These are phyloP conservation scores for Phoebastria nigripes DNA, from an alignment of 2,797 vertebrate species.

Conservation along the genomic window DNA sequence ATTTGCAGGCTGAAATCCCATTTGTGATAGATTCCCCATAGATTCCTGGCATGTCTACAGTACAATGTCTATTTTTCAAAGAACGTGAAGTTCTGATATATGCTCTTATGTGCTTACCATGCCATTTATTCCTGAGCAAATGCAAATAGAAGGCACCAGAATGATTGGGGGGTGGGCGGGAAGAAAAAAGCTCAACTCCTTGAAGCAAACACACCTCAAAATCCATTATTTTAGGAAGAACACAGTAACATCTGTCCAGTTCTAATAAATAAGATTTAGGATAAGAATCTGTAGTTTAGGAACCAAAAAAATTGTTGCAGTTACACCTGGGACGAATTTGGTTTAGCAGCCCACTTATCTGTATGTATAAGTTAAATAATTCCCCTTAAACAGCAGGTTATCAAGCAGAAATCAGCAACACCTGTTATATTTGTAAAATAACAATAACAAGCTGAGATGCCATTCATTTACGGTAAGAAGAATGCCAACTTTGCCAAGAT, in stretches of 20 bases:
- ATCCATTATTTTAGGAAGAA: not conserved
- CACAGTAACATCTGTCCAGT: not conserved
- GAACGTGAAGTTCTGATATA: not conserved
- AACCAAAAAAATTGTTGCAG: not conserved
- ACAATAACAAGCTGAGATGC: slow-evolving; percentile 51
- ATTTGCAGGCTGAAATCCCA: slow-evolving; percentile 1
- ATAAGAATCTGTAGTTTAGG: not conserved
- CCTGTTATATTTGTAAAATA: slow-evolving; percentile 44
- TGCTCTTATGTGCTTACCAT: not conserved
- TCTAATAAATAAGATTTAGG: not conserved
- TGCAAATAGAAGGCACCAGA: not conserved
- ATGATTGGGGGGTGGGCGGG: not conserved
- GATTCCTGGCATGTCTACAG: not conserved
- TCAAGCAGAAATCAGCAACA: slow-evolving; percentile 56
- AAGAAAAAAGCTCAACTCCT: not conserved
- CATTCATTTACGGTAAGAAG: slow-evolving; percentile 39
- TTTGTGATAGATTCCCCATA: not conserved
- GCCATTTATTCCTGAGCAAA: not conserved
- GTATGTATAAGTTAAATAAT: slow-evolving; percentile 10
- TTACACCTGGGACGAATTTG: slow-evolving; percentile 47
- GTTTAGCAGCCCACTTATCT: slow-evolving; percentile 41
- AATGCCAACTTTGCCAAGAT: slow-evolving; percentile 45
- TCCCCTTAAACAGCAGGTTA: slow-evolving; percentile 45
- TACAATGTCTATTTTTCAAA: not conserved
- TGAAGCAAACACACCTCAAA: not conserved